Evolutionary conservation across 2,888 invertebrate species (phyloP), one percentile per base, ranked within the genome.

Genomic region (Dione juno): DNA sequence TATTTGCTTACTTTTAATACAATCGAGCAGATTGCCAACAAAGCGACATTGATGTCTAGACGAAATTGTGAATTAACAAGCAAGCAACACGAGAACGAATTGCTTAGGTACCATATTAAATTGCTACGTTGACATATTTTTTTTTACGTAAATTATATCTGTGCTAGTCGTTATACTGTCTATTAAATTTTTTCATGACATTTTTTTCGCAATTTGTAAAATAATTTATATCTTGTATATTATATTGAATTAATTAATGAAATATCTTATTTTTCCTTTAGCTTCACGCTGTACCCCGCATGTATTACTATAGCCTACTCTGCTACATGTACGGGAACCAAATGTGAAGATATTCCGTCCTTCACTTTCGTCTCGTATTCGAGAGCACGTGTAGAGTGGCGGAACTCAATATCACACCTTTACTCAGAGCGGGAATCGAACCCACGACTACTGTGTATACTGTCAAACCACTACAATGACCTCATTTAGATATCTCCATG

Each of bases 1-100:
- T 54, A 54, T 54, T 54, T 54, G 35, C 14, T 53, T 7, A 28
- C 14, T 41, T 43, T 19, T 41, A 43, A 59, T 21, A 41, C 19
- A 8, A 21, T 7, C 41, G 1, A 41, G 9, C 3, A 28, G 3
- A 28, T n/a, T 43, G 19, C n/a, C 28, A 59, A 43, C 14, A 59
- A 14, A 43, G 43, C 0, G 28, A 43, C 11, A 13, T 43, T 59
- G 14, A 43, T 28, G 59, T 43, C 59, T 43, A 59, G 41, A 43
- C 43, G 1, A 43, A 59, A 41, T 59, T n/a, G 9, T 59, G 28
- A 59, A 59, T 43, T 58, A 10, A 58, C 16, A n/a, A 37, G n/a
- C n/a, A n/a, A n/a, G 19, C 41, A 5, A 21, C 41, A 16, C 14
- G 3, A 21, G 16, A 43, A 43, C 19, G 41, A 59, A 58, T 40